Evolutionary conservation across 1,140 invertebrate species (phyloP).

Genomic region (Rhagoletis pomonella): DNA sequence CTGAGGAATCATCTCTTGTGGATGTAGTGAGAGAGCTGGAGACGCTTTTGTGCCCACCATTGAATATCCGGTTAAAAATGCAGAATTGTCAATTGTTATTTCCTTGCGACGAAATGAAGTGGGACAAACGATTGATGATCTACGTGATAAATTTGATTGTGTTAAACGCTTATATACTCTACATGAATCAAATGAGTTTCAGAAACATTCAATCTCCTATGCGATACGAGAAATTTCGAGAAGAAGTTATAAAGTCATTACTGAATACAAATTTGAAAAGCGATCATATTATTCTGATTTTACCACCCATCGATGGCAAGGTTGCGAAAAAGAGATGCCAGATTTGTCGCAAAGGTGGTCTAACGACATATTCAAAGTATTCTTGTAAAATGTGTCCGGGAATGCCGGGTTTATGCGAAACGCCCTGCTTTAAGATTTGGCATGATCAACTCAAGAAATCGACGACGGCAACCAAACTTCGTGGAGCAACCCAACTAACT

Average conservation of each 20-base stretch:
- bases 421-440: conserved; percentile 66
- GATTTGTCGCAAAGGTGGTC: conserved; percentile 63
- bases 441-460: conserved; percentile 60
- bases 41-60: neutral
- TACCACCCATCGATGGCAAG: conserved; percentile 59
- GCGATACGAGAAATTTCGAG: conserved; percentile 64
- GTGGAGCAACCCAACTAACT: too few species aligned
- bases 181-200: conserved; percentile 56
- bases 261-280: conserved; percentile 58
- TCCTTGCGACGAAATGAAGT: conserved; percentile 56
- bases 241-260: conserved; percentile 62
- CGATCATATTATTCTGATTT: conserved; percentile 60
- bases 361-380: conserved; percentile 66
- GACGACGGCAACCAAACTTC: neutral
- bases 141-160: conserved; percentile 64
- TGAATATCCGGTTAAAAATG: conserved; percentile 23
- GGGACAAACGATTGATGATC: conserved; percentile 60
- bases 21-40: neutral
- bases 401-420: conserved; percentile 62
- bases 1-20: neutral
- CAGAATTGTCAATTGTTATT: conserved; percentile 59
- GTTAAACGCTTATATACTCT: conserved; percentile 63
- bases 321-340: conserved; percentile 65
- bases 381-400: conserved; percentile 65
- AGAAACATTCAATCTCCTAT: conserved; percentile 46